Conservation (phyloP, 2,888 invertebrate genomes). For the Amiota mariae region DNA sequence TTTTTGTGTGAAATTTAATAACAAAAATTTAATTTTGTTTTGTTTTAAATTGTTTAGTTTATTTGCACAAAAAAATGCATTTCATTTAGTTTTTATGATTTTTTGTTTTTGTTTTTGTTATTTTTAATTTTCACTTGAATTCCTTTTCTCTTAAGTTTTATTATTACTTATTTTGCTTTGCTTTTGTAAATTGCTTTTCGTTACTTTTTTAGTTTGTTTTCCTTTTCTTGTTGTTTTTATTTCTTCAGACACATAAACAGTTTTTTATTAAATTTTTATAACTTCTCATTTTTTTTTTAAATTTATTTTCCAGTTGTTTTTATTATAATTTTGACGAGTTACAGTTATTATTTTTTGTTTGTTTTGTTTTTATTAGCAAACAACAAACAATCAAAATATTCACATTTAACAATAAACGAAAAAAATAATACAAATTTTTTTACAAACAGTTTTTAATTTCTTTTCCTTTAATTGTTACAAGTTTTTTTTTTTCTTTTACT, state of each 20-base stretch:
- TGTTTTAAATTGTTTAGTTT: not conserved
- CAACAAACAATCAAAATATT: too few species aligned
- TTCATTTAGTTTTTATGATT: not conserved
- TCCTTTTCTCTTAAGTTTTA: not conserved
- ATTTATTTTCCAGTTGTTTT: constrained; percentile 21
- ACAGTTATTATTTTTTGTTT: too few species aligned
- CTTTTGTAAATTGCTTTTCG: constrained; percentile 20
- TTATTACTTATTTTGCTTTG: constrained; percentile 4
- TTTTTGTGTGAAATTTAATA: not conserved
- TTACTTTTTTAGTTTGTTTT: constrained; percentile 35
- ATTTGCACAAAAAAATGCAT: not conserved
- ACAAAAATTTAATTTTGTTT: not conserved
- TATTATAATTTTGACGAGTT: too few species aligned
- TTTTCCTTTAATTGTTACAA: too few species aligned
- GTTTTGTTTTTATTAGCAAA: too few species aligned
- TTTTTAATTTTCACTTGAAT: constrained; percentile 26
- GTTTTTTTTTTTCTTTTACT: too few species aligned
- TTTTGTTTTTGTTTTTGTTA: constrained; percentile 2
- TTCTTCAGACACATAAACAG: not conserved
- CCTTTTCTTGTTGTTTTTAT: not conserved
- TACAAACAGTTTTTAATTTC: too few species aligned
- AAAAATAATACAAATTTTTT: too few species aligned
- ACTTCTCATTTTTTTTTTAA: constrained; percentile 30
- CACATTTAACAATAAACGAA: too few species aligned
- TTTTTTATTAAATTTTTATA: constrained; percentile 15